Conservation (phyloP, 2,888 invertebrate species). For the Sesia apiformis region DNA sequence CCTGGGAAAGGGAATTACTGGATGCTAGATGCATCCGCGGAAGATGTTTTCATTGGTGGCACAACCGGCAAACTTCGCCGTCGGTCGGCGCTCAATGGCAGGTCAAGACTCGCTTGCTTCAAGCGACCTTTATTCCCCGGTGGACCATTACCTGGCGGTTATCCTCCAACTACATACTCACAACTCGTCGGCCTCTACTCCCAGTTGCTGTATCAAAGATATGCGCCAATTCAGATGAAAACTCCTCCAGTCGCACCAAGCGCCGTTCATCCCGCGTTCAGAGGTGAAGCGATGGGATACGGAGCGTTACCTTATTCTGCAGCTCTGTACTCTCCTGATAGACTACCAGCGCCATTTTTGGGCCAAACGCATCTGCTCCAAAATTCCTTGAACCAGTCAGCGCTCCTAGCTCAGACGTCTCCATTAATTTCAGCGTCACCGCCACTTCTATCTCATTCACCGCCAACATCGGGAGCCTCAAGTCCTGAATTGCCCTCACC, state of each 20-base stretch:
- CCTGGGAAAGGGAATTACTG: slow-evolving; percentile 98
- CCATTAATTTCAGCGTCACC: slow-evolving; percentile 57
- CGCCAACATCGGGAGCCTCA: slow-evolving; percentile 49
- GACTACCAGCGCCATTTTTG: slow-evolving; percentile 43
- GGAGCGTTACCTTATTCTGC: slow-evolving; percentile 56
- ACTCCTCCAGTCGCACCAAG: slow-evolving; percentile 66
- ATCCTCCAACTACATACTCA: slow-evolving; percentile 74
- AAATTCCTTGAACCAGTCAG: slow-evolving; percentile 26
- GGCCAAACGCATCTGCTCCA: slow-evolving; percentile 40
- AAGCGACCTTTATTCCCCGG: slow-evolving; percentile 82
- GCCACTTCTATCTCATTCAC: slow-evolving; percentile 45
- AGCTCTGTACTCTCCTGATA: slow-evolving; percentile 40
- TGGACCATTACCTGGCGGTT: slow-evolving; percentile 74
- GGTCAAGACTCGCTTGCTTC: slow-evolving; percentile 91
- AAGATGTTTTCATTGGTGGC: slow-evolving; percentile 95
- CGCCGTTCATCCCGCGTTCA: slow-evolving; percentile 68
- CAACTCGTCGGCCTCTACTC: slow-evolving; percentile 75
- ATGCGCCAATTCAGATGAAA: slow-evolving; percentile 75
- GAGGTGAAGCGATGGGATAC: slow-evolving; percentile 56
- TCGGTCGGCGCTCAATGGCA: slow-evolving; percentile 90
- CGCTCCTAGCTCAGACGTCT: slow-evolving; percentile 37
- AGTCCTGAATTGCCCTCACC: slow-evolving; percentile 58
- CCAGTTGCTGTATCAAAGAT: slow-evolving; percentile 80
- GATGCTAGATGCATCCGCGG: slow-evolving; percentile 94
- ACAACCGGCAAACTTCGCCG: slow-evolving; percentile 94